phyloP scores from a whole-genome alignment of 2,797 vertebrate species.

The Erethizon dorsatum region DNA sequence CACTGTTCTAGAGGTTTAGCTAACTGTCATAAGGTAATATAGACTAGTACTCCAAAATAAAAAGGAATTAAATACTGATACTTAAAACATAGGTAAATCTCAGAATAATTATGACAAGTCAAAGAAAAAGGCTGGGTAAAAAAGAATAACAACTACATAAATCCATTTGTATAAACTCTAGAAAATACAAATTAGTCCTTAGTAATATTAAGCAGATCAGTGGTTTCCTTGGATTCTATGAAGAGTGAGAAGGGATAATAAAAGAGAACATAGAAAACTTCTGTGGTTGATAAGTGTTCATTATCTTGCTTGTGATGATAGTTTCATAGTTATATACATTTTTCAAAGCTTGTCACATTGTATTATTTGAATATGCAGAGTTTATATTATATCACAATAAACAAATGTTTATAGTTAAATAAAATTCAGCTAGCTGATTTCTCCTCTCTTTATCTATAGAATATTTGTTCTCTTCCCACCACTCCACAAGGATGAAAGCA shows the following conservation, averaged over 20 bases:
- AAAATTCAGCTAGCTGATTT: neutral
- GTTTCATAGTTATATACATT: neutral
- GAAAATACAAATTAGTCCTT: neutral
- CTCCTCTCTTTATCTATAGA: neutral
- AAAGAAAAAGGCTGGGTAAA: neutral
- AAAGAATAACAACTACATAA: neutral
- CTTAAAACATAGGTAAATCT: neutral
- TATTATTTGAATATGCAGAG: neutral
- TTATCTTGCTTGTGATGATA: neutral
- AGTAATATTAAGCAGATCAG: neutral
- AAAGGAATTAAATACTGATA: neutral
- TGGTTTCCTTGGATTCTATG: neutral
- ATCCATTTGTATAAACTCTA: neutral
- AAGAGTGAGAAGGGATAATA: neutral
- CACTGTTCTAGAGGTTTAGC: neutral
- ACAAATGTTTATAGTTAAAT: neutral
- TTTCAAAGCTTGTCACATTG: neutral
- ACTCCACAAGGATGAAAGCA: neutral
- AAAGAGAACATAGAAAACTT: neutral
- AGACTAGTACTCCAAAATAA: neutral
- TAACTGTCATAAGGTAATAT: neutral
- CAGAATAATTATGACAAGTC: neutral
- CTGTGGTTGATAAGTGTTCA: neutral
- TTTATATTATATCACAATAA: neutral
- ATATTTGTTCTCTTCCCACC: neutral